Percentiles rank a stretch among this genome's conserved stretches.
Conservation (phyloP, 2,888 invertebrate genomes). For the Capitulum mitella region DNA sequence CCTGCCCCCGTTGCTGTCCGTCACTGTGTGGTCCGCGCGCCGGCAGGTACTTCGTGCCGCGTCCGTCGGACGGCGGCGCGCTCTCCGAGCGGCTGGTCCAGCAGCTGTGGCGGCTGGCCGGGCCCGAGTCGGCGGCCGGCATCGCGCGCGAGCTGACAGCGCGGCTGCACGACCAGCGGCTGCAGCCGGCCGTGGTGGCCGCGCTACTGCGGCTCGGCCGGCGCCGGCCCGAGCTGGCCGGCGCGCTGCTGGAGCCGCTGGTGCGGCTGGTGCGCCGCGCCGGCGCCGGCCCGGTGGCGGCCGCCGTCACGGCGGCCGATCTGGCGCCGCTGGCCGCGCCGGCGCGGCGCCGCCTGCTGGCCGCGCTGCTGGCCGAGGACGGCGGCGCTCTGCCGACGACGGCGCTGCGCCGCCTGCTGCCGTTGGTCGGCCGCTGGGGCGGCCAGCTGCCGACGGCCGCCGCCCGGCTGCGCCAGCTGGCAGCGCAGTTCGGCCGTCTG, state of each 20-base stretch:
- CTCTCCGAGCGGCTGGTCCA: not conserved
- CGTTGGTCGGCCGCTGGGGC: not conserved
- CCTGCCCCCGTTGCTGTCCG: not conserved
- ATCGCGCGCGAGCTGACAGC: not conserved
- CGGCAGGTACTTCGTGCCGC: not conserved
- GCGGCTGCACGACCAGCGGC: not conserved
- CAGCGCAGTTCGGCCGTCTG: not conserved
- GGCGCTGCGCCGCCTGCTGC: slow-evolving; percentile 10
- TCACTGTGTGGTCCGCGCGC: not conserved
- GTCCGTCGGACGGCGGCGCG: not conserved
- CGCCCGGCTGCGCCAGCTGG: not conserved
- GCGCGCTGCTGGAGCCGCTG: not conserved
- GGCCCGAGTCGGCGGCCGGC: not conserved
- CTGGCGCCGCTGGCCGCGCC: slow-evolving; percentile 8
- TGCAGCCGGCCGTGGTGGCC: not conserved
- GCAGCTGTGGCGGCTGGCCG: not conserved
- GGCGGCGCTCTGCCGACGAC: not conserved
- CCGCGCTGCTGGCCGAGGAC: not conserved
- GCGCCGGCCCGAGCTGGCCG: not conserved
- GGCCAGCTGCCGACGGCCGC: not conserved
- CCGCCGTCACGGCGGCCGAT: not conserved
- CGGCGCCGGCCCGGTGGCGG: not conserved
- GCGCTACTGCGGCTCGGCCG: not conserved
- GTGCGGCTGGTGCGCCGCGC: not conserved
- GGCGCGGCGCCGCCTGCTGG: not conserved